These are phyloP conservation scores for Merodon equestris DNA, from an alignment of 2,888 invertebrate genomes.

Conservation along the genomic window DNA sequence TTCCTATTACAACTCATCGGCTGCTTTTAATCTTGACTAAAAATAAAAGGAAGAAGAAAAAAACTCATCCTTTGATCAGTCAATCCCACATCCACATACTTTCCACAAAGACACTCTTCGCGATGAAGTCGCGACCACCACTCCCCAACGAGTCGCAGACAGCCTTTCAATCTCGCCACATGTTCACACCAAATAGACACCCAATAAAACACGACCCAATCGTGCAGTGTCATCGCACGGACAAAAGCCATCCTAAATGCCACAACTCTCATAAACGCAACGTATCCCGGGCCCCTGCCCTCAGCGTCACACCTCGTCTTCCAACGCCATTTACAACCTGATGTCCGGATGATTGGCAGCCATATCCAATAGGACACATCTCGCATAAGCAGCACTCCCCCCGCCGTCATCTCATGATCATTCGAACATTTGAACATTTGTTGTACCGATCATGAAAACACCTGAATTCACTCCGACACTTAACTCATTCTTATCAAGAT, in stretches of 20 bases:
- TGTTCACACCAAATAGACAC: slow-evolving; percentile 60
- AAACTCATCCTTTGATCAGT: slow-evolving; percentile 9
- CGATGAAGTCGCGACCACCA: slow-evolving; percentile 61
- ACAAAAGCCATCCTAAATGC: slow-evolving; percentile 66
- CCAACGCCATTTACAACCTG: slow-evolving; percentile 55
- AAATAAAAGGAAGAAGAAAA: no score
- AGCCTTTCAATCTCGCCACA: slow-evolving; percentile 22
- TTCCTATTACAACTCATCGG: no score
- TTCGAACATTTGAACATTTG: slow-evolving; percentile 9
- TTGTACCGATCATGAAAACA: slow-evolving; percentile 58
- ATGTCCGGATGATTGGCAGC: slow-evolving; percentile 67
- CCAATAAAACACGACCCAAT: slow-evolving; percentile 67
- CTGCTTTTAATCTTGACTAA: no score
- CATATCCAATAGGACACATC: slow-evolving; percentile 67
- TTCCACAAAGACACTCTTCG: slow-evolving; percentile 39
- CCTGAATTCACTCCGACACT: slow-evolving; percentile 68
- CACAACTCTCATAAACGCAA: slow-evolving; percentile 63
- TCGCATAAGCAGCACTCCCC: slow-evolving; percentile 29
- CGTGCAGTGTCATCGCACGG: slow-evolving; percentile 66
- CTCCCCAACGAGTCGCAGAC: slow-evolving; percentile 21
- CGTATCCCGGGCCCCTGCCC: slow-evolving; percentile 5
- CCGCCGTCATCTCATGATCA: no score
- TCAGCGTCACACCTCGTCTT: slow-evolving; percentile 2
- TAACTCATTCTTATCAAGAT: slow-evolving; percentile 69
- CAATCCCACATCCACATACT: slow-evolving; percentile 9